Evolutionary conservation across 2,113 vertebrate genomes (phyloP), one percentile per base, ranked within the genome.

Genomic region (Baryphthengus martii): DNA sequence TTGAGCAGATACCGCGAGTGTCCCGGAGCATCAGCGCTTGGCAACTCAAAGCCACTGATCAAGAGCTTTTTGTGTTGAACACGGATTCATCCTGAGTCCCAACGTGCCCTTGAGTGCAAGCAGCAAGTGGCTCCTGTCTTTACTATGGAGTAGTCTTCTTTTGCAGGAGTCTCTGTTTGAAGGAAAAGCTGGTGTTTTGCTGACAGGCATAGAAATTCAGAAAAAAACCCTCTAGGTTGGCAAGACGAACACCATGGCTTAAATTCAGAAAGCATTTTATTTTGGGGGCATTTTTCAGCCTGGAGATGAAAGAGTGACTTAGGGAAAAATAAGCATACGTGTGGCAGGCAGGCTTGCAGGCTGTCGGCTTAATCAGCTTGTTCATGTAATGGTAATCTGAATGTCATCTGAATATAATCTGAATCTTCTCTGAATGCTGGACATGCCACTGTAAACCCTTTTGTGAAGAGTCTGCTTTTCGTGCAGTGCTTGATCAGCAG

Each of bases 71-170:
- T 24, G 59, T 47, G 52, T 26, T 25, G 16, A 17, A 55, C 26
- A 8, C 3, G 0, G 1, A 11, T 23, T 12, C 20, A 11, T 17
- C 29, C 28, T 0, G 21, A 59, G 37, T 10, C 25, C 65, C 15
- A 6, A 2, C 2, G 1, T 17, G 7, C 24, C 44, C 66, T 18
- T 7, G 15, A 53, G n/a, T 14, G 44, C 26, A 26, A 72, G 58
- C 25, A 33, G 17, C 31, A n/a, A 25, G 45, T 13, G 20, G 39
- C 25, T 67, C 21, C 37, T 7, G 8, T 13, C n/a, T 45, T 23
- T 49, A 20, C 31, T 26, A 6, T 2, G 29, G 39, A 21, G 17
- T 13, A 2, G 4, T 31, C 2, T 1, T 25, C 45, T 39, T 37
- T 17, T 71, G 52, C 23, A 59, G 44, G 23, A 65, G 37, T 28